Percentiles rank a stretch among this genome's conserved stretches.
Evolutionary conservation across 2,797 vertebrate genomes (phyloP).

Genomic region (Caiman crocodilus): DNA sequence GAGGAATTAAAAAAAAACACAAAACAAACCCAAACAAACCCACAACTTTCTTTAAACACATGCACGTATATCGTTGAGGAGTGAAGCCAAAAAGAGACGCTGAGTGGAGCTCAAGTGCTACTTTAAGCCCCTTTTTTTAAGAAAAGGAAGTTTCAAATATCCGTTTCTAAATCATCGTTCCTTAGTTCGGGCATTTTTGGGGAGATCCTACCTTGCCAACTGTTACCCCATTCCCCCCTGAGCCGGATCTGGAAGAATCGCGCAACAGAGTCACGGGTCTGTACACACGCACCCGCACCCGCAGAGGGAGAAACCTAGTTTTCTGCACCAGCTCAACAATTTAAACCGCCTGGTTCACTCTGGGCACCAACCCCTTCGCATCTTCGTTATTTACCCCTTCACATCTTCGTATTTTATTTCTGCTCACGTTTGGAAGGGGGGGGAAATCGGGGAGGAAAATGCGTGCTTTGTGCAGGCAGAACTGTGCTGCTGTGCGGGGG

Average conservation of each 20-base stretch:
- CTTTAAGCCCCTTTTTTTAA: constrained; percentile 49
- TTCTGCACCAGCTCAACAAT: not conserved
- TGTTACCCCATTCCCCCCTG: constrained; percentile 44
- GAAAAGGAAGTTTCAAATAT: constrained; percentile 66
- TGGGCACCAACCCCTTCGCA: not conserved
- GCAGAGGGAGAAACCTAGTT: not conserved
- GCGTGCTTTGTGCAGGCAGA: too few relatives aligned
- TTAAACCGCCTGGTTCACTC: not conserved
- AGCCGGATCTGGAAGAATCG: not conserved
- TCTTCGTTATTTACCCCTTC: not conserved
- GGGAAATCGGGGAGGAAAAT: not conserved
- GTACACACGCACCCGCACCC: not conserved
- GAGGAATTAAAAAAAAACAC: not conserved
- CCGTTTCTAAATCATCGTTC: constrained; percentile 60
- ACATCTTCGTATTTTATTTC: not conserved
- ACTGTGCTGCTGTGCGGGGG: too few relatives aligned
- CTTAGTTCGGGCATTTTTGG: constrained; percentile 22
- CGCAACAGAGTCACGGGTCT: not conserved
- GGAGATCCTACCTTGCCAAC: not conserved
- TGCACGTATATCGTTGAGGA: constrained; percentile 12
- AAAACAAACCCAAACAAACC: not conserved
- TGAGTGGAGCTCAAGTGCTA: constrained; percentile 72
- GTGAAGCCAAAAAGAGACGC: constrained; percentile 64
- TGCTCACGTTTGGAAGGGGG: not conserved
- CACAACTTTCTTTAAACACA: constrained; percentile 23